Base-by-base conservation (phyloP, 2,113 vertebrate genomes). In the Dryoscopus gambensis region DNA sequence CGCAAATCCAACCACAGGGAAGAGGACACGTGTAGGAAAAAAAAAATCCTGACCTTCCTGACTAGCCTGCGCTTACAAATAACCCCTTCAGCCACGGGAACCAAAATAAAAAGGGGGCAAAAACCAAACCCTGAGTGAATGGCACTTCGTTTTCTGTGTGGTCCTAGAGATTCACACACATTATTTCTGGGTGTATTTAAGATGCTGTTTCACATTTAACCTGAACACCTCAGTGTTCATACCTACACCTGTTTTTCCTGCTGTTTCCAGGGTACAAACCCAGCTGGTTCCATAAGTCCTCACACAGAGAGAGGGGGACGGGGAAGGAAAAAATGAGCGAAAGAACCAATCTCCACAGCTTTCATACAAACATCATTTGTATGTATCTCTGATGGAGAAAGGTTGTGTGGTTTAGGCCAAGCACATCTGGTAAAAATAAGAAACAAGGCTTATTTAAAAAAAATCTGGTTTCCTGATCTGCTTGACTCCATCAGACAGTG, bases 141-240 rank as follows among this genome's bases (percentile, higher is more conserved):
- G 1, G 5, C 11, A 16, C 23, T 84, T 49, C 1, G 1, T 47
- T 89, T 57, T 77, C 55, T 13, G 2, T 1, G 7, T 10, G 7
- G 9, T 64, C 44, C 74, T 53, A 4, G 28, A 44, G n/a, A 17
- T 15, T 39, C 6, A 11, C 47, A 23, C 21, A 7, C 2, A 0
- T 19, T 37, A 4, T 63, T 40, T 49, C 17, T 20, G 35, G 17
- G 28, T 68, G 12, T 10, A 6, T 89, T 87, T 80, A 44, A 63
- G 64, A 35, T 10, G 12, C 2, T 75, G 9, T 46, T 52, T 53
- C 59, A 42, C 47, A 23, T 33, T 56, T 74, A 44, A 76, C 46
- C 23, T 9, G 22, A 53, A 44, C 11, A 20, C 50, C 17, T 46
- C 49, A 3, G 0, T 10, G 18, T 37, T 64, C 64, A 30, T 42